These are phyloP conservation scores for Macheiramphus alcinus DNA, from an alignment of 2,113 vertebrate species.

Conservation along the genomic window DNA sequence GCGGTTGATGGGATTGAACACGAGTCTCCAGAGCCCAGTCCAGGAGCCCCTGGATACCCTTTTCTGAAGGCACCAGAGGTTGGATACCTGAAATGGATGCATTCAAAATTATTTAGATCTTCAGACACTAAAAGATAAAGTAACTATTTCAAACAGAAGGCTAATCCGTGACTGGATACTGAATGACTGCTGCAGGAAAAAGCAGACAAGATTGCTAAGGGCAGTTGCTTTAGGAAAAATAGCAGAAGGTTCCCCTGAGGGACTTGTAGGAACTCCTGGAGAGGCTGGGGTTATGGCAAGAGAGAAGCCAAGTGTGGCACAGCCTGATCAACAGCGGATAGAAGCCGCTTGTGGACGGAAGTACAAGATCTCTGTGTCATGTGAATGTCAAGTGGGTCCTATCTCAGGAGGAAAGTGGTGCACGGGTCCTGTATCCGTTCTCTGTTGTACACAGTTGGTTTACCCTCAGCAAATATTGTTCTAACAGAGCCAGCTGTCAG, in stretches of 20 bases:
- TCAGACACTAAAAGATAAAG: neutral
- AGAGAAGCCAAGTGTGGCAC: neutral
- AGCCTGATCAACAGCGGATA: neutral
- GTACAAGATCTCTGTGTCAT: neutral
- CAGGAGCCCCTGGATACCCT: neutral
- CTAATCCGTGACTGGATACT: neutral
- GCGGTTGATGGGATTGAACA: neutral
- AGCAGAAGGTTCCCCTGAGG: neutral
- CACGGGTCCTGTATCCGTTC: neutral
- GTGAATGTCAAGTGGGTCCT: neutral
- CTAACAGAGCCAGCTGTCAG: conserved; percentile 61
- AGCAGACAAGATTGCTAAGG: neutral
- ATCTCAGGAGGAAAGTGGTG: neutral
- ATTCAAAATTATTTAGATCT: neutral
- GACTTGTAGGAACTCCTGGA: neutral
- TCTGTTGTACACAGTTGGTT: neutral
- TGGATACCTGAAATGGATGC: neutral
- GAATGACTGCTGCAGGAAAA: neutral
- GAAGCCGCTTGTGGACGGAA: neutral
- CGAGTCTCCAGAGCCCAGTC: neutral
- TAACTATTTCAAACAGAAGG: neutral
- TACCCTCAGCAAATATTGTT: conserved; percentile 51
- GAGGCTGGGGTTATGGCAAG: neutral
- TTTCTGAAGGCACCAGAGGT: neutral
- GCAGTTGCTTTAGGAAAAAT: neutral